Percentiles rank a stretch among this genome's conserved stretches.
These are phyloP conservation scores for Acrobasis repandana DNA, from an alignment of 2,888 invertebrate genomes.

Conservation along the genomic window DNA sequence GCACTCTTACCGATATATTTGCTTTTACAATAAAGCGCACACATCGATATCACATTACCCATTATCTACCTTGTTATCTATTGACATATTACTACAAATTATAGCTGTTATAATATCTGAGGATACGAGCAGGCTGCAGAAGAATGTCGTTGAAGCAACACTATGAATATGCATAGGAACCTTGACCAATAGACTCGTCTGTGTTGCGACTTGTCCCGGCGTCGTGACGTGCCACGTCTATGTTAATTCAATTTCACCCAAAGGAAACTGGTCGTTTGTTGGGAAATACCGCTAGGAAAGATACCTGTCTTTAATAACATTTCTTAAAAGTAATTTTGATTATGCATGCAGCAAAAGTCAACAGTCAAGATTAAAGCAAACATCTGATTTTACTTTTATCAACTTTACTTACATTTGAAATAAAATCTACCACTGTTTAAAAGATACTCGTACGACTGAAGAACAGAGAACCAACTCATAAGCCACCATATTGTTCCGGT, in stretches of 20 bases:
- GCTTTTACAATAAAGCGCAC: neutral
- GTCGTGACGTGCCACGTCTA: conserved; percentile 48
- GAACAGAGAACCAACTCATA: too few species aligned
- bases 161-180: conserved; percentile 62
- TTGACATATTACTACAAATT: conserved; percentile 10
- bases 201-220: conserved; percentile 33
- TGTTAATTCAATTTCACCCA: conserved; percentile 51
- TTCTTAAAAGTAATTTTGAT: neutral
- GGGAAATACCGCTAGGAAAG: conserved; percentile 39
- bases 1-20: neutral
- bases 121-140: conserved; percentile 34
- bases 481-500: too few species aligned
- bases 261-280: conserved; percentile 39
- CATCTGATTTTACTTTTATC: too few species aligned
- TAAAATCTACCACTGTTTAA: too few species aligned
- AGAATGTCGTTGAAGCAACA: conserved; percentile 41
- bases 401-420: too few species aligned
- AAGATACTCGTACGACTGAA: too few species aligned
- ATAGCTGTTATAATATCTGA: conserved; percentile 7
- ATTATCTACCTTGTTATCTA: neutral
- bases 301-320: neutral
- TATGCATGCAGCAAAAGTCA: too few species aligned
- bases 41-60: neutral
- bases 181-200: conserved; percentile 63
- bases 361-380: too few species aligned